Evolutionary conservation across 2,888 invertebrate genomes (phyloP).

Genomic region (Amphipyra tragopoginis): DNA sequence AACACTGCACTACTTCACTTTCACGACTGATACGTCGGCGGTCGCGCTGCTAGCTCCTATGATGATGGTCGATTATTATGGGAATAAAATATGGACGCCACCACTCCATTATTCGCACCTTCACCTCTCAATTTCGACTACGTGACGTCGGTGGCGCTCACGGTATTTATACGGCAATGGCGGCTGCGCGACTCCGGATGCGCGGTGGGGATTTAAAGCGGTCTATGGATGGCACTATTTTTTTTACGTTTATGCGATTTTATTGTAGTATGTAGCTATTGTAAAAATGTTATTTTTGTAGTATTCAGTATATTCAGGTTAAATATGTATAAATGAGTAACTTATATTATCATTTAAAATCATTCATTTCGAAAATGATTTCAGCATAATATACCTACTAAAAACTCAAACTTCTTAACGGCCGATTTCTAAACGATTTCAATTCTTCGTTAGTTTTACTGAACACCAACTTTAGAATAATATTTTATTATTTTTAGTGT

Average conservation of each 20-base stretch:
- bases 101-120: slow-evolving; percentile 88
- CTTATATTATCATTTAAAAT: too few species aligned
- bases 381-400: too few species aligned
- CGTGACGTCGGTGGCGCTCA: slow-evolving; percentile 82
- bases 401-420: too few species aligned
- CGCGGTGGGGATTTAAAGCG: slow-evolving; percentile 84
- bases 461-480: too few species aligned
- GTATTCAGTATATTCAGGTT: too few species aligned
- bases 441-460: too few species aligned
- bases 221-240: slow-evolving; percentile 49
- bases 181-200: slow-evolving; percentile 79
- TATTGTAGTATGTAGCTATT: too few species aligned
- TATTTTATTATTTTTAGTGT: too few species aligned
- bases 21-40: slow-evolving; percentile 84
- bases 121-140: slow-evolving; percentile 88
- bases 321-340: too few species aligned
- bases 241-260: slow-evolving; percentile 2
- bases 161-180: slow-evolving; percentile 80
- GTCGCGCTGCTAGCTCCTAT: slow-evolving; percentile 87
- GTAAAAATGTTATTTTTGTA: too few species aligned
- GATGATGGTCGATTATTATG: slow-evolving; percentile 82
- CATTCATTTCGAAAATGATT: too few species aligned
- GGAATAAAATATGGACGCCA: slow-evolving; percentile 85
- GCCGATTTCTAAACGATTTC: too few species aligned
- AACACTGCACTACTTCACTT: slow-evolving; percentile 86